Base-by-base conservation (phyloP, 2,797 vertebrate species). In the Scolopax bukidnonensis region DNA sequence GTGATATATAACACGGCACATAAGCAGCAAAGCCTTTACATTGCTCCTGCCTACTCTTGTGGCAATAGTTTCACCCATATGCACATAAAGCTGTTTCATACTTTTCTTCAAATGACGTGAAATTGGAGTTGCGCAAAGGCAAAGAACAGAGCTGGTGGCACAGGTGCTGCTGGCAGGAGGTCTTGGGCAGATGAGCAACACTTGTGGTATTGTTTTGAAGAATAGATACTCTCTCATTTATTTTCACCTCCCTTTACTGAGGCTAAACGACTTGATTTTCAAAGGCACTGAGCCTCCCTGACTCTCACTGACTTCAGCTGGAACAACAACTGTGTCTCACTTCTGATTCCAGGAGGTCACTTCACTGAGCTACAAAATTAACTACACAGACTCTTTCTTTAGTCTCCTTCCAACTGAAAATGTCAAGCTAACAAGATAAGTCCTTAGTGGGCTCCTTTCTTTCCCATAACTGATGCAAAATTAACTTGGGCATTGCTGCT, bases 151-250 rank as follows among this genome's bases (percentile, higher is more conserved):
- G 54, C 48, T 93, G 78, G 40, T 89, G 79, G n/a, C 75, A 91
- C 82, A 88, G 88, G 73, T 93, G 87, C 30, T 94, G 69, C 77
- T 88, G 87, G 73, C 65, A 84, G 94, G 88, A 84, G 59, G 61
- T 81, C 76, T 71, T n/a, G 27, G 50, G 51, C 50, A 88, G 80
- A 48, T 95, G 73, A 90, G 76, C 33, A 61, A 16, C 9, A 28
- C 48, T 61, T 57, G 23, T 45, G 9, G 2, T 16, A 57, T 19
- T 4, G 1, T 59, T 94, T 78, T 88, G 53, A 95, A 90, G 91
- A 81, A 69, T 81, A 87, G 36, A 87, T 76, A n/a, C 8, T 36
- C 15, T 60, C 20, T 79, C 11, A 2, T 92, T 78, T 90, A 47
- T 76, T 85, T 75, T 81, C n/a, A 65, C n/a, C 50, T 84, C 54